phyloP scores from a whole-genome alignment of 2,113 vertebrate species.

The Oreochromis tanganicae region DNA sequence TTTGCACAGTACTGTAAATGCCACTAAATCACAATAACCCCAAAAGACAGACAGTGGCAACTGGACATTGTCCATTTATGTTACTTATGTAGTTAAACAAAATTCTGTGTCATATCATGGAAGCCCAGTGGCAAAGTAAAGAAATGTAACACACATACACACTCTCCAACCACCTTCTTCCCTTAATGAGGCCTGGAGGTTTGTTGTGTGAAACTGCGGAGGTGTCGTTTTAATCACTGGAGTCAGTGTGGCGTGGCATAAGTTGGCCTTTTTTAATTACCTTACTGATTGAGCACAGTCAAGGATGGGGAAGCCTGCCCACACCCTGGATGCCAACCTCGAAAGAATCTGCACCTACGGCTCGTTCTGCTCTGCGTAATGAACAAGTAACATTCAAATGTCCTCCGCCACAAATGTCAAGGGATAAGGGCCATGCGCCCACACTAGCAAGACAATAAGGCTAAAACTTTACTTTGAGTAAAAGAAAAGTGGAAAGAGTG shows the following conservation, averaged over 20 bases:
- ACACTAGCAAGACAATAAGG: neutral
- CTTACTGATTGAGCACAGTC: constrained; percentile 61
- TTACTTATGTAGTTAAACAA: neutral
- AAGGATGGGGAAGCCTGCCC: constrained; percentile 61
- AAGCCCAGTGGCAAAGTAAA: neutral
- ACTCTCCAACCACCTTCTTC: neutral
- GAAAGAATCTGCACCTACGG: constrained; percentile 31
- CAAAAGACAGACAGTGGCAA: neutral
- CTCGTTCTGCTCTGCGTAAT: constrained; percentile 8
- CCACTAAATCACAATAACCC: neutral
- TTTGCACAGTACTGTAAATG: neutral
- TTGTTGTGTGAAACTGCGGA: constrained; percentile 61
- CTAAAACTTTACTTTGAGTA: neutral
- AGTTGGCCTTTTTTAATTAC: constrained; percentile 73
- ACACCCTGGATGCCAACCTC: constrained; percentile 28
- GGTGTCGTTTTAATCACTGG: constrained; percentile 71
- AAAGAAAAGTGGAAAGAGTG: neutral
- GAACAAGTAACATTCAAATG: constrained; percentile 50
- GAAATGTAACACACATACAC: neutral
- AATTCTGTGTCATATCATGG: neutral
- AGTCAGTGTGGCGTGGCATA: constrained; percentile 65
- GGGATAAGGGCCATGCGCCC: neutral
- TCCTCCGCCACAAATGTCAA: constrained; percentile 27
- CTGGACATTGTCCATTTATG: neutral
- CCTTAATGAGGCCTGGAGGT: constrained; percentile 48